Evolutionary conservation across 2,113 vertebrate species (phyloP), one percentile per base, ranked within the genome.

Genomic region (Chloroceryle aenea): DNA sequence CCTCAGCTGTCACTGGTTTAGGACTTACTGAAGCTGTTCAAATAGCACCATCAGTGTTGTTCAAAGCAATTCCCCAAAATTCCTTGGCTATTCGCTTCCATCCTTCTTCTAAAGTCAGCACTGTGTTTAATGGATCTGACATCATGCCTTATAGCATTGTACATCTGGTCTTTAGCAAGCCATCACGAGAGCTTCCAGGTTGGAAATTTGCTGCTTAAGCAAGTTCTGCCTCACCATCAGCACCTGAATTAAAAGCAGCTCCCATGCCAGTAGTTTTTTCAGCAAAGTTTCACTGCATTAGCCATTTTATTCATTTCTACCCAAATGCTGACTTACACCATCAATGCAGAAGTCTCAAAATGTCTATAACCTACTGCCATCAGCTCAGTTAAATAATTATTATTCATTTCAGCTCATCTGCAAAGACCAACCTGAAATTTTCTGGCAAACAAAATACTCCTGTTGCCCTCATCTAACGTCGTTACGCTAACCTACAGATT

Each of bases 11-110:
- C 62, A 43, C 87, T 85, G 79, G 62, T 77, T 85, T 63, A 14
- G 63, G 91, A 72, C 66, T 53, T 68, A 61, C 36, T 59, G 67
- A 89, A 67, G 85, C 85, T 91, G 56, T 36, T 38, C 11, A 4
- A 89, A 72, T 56, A 75, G 43, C 82, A n/a, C 58, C 40, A 74
- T 6, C 30, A 6, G 62, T 79, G 53, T 20, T 91, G 73, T 87
- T 76, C 48, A 79, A 87, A 82, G 82, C 90, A 76, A 48, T 48
- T 85, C 76, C 87, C 82, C 62, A 73, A 95, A 94, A 68, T 72
- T 95, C 43, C 85, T 78, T 71, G 64, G 71, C 88, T 73, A 56
- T 61, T 87, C 36, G 43, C 61, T 91, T 85, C 25, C 40, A 72
- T 55, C 27, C 53, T 42, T 36, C 73, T 45, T 73, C 67, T 52